Percentiles rank a stretch among this genome's conserved stretches.
phyloP scores from a whole-genome alignment of 1,140 invertebrate species.

The Musca vetustissima region DNA sequence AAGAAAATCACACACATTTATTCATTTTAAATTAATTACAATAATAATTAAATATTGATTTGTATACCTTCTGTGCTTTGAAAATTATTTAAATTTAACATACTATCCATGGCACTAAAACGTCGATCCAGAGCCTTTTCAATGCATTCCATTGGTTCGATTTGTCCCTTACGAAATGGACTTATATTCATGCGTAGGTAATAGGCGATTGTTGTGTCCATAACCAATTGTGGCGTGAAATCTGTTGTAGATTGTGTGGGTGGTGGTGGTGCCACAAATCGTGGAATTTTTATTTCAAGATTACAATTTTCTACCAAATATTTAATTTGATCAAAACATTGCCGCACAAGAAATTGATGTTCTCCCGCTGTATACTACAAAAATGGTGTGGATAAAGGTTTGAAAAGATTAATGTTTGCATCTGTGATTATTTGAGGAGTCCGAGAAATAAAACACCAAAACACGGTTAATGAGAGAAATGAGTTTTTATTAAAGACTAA shows the following conservation, averaged over 20 bases:
- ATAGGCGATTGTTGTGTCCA: constrained; percentile 29
- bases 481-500: too few species aligned
- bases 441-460: too few species aligned
- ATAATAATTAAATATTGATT: neutral
- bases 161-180: constrained; percentile 33
- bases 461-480: too few species aligned
- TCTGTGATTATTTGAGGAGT: too few species aligned
- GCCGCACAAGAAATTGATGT: constrained; percentile 44
- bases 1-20: neutral
- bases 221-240: constrained; percentile 8
- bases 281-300: constrained; percentile 39
- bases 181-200: constrained; percentile 44
- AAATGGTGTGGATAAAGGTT: neutral
- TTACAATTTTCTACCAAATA: constrained; percentile 35
- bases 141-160: constrained; percentile 37
- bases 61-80: constrained; percentile 31
- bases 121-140: constrained; percentile 35
- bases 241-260: neutral
- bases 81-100: constrained; percentile 41
- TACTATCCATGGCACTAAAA: constrained; percentile 36
- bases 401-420: too few species aligned
- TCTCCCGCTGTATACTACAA: constrained; percentile 35
- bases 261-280: constrained; percentile 14
- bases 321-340: constrained; percentile 44
- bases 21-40: neutral